A percentile compares a stretch with the other conserved stretches of the same genome.
phyloP scores from a whole-genome alignment of 2,797 vertebrate genomes.

The Echeneis naucrates region DNA sequence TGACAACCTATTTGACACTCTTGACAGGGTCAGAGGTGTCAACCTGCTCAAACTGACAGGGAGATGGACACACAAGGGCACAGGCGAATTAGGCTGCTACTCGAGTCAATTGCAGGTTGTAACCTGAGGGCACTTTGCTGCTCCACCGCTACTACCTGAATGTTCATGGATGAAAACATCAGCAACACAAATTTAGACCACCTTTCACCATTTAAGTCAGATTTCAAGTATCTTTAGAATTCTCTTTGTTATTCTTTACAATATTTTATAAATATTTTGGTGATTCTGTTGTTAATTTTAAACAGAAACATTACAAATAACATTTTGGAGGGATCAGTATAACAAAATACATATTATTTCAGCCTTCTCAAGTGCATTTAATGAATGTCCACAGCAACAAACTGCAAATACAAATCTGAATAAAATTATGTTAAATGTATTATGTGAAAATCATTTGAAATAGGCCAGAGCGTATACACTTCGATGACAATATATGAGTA shows the following conservation, averaged over 20 bases:
- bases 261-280: background rate
- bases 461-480: background rate
- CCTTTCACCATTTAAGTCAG: conserved; percentile 10
- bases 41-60: conserved; percentile 75
- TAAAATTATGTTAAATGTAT: background rate
- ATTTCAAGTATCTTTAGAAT: background rate
- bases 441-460: conserved; percentile 4
- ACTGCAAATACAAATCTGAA: conserved; percentile 1
- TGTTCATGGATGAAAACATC: conserved; percentile 43
- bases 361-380: conserved; percentile 17
- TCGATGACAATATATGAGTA: conserved; percentile 30
- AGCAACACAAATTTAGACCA: conserved; percentile 19
- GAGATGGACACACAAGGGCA: conserved; percentile 75
- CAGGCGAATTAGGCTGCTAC: conserved; percentile 69
- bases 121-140: conserved; percentile 45
- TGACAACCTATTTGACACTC: conserved; percentile 84
- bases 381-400: background rate
- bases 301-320: background rate
- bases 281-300: background rate
- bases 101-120: conserved; percentile 72
- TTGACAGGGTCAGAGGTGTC: conserved; percentile 83
- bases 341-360: no score
- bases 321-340: no score
- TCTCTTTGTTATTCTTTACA: background rate
- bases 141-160: conserved; percentile 38